Evolutionary conservation across 1,140 invertebrate species (phyloP).

Genomic region (Dinoponera quadriceps): DNA sequence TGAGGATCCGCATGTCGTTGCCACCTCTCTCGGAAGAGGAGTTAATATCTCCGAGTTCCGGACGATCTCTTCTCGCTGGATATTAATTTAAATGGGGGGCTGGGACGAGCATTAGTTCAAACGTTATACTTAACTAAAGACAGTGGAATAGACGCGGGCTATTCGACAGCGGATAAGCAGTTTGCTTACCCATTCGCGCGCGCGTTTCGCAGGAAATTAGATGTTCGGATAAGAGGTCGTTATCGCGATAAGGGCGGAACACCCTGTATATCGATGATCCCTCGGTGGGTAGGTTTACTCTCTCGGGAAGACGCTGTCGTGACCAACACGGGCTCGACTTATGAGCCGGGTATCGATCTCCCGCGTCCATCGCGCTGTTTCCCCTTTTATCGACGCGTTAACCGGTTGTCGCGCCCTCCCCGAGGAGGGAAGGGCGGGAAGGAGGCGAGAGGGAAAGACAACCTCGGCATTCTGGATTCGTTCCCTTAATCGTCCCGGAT

Average conservation of each 20-base stretch:
- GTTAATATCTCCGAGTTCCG: too few species aligned
- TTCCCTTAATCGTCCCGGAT: slow-evolving; percentile 51
- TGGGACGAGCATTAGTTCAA: too few species aligned
- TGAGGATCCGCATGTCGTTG: too few species aligned
- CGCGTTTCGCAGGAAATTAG: too few species aligned
- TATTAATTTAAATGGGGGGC: too few species aligned
- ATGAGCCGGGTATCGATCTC: slow-evolving; percentile 51
- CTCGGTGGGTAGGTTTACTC: slow-evolving; percentile 3
- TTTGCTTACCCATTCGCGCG: too few species aligned
- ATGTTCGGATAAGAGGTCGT: too few species aligned
- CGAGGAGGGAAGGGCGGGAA: background rate
- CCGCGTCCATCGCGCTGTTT: slow-evolving; percentile 41
- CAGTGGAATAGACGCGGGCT: too few species aligned
- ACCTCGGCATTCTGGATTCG: slow-evolving; percentile 49
- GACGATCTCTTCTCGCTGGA: too few species aligned
- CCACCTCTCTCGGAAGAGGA: too few species aligned
- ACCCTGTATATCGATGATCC: slow-evolving; percentile 56
- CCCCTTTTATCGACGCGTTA: slow-evolving; percentile 36
- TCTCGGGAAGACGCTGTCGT: slow-evolving; percentile 6
- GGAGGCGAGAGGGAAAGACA: slow-evolving; percentile 9
- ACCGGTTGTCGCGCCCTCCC: slow-evolving; percentile 46
- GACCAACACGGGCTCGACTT: slow-evolving; percentile 27
- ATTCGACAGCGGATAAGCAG: too few species aligned
- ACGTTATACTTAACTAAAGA: too few species aligned
- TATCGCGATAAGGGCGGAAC: slow-evolving; percentile 1